Base-by-base conservation (phyloP, 23 tunicate species). In the Phallusia fumigata region DNA sequence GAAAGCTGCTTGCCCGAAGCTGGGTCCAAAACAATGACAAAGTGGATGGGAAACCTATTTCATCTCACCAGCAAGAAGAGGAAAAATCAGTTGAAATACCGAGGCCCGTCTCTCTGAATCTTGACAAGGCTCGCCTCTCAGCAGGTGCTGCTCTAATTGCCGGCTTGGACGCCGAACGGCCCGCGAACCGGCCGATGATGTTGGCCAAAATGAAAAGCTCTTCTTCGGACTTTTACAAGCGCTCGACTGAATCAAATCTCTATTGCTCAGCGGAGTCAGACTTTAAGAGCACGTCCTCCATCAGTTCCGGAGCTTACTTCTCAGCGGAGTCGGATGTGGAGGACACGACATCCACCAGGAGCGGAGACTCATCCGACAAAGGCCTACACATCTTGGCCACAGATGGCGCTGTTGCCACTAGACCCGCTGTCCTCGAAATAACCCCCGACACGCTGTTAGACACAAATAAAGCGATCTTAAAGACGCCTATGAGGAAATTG, bases 251-350 rank as follows among this genome's bases (percentile, higher is more conserved):
- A 28, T 88, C 93, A 0, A 83, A 88, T 52, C 73, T 88, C 32
- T 88, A 78, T 34, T 58, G 80, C 15, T 88, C 93, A 0, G 93
- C 93, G 0, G 93, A 88, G 73, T 88, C 93, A 0, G 93, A 83
- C 50, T 88, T 88, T 31, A 73, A 75, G 32, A 88, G 93, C 87
- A 83, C 87, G 0, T 73, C 93, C 8, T 83, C 93, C 12, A 35
- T 88, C 19, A 84, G 79, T 83, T 76, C 84, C 16, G 98, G 89
- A 10, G 79, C 75, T 30, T 94, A 82, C 75, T 84, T 64, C 50
- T 94, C 98, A 13, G 98, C 98, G 0, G 98, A 94, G 34, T 94
- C 98, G 31, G 98, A 94, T 77, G 45, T 94, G 0, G 90, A 94
- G 33, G 85, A 79, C 19, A 64, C 49, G 0, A 26, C 73, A 0